Evolutionary conservation across 2,113 vertebrate genomes (phyloP).

Genomic region (Menura novaehollandiae): DNA sequence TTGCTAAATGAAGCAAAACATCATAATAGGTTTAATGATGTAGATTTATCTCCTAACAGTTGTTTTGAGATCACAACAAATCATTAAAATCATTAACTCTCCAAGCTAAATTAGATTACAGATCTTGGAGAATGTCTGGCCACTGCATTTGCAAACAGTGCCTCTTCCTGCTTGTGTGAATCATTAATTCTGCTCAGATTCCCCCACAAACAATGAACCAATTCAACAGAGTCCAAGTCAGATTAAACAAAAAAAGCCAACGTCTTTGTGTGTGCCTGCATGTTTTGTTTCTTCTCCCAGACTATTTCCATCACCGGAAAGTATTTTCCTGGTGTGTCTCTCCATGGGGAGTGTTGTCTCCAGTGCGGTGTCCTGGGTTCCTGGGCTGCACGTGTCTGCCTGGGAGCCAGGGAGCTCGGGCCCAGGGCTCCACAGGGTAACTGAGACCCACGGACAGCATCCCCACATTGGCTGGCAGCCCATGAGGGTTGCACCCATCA

Average conservation of each 20-base stretch:
- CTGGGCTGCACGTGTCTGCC: fast-evolving
- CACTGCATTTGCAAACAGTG: conserved; percentile 33
- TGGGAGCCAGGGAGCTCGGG: neutral
- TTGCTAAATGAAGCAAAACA: conserved; percentile 80
- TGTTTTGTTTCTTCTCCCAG: neutral
- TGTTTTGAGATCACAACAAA: conserved; percentile 81
- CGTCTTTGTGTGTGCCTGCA: neutral
- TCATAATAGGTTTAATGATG: conserved; percentile 76
- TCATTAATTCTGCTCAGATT: conserved; percentile 55
- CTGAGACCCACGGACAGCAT: neutral
- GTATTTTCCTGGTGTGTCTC: neutral
- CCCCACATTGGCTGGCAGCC: neutral
- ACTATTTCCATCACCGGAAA: neutral
- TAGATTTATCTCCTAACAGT: conserved; percentile 76
- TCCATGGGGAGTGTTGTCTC: neutral
- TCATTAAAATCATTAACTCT: conserved; percentile 80
- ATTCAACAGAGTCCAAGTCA: conserved; percentile 45
- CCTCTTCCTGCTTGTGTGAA: neutral
- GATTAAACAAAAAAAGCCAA: conserved; percentile 44
- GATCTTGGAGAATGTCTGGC: conserved; percentile 61
- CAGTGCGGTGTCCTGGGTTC: neutral
- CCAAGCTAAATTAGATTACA: conserved; percentile 71
- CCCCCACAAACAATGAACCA: conserved; percentile 26
- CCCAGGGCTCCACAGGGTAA: neutral
- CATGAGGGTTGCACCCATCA: fast-evolving